Conservation (phyloP, 92 coral and sea anemone species). For the Phenganax marumi region DNA sequence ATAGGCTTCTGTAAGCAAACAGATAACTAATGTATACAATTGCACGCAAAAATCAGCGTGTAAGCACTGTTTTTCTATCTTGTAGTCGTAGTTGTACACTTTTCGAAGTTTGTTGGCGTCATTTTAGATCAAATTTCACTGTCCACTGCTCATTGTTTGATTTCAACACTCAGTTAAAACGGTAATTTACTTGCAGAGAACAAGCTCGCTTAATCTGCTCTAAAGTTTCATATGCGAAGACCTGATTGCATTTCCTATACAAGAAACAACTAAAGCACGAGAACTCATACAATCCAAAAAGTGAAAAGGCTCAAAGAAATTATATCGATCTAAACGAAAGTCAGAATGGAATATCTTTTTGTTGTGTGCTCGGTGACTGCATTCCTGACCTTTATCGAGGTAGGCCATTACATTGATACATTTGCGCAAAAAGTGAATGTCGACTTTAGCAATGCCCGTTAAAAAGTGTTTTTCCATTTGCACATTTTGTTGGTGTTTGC, state of each 20-base stretch:
- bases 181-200: too few species aligned
- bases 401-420: neutral
- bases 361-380: neutral
- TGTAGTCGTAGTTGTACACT: too few species aligned
- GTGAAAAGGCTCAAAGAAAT: neutral
- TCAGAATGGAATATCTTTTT: neutral
- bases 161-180: too few species aligned
- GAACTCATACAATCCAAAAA: neutral
- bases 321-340: neutral
- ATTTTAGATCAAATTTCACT: neutral
- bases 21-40: neutral
- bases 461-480: too few species aligned
- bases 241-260: too few species aligned
- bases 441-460: too few species aligned
- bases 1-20: neutral
- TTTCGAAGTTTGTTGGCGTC: neutral
- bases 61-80: neutral
- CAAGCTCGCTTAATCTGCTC: too few species aligned
- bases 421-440: too few species aligned
- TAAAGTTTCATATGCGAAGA: too few species aligned
- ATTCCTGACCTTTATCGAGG: constrained; percentile 18
- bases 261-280: neutral
- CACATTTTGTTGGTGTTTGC: too few species aligned
- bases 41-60: neutral
- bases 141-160: too few species aligned